Evolutionary conservation across 2,113 vertebrate species (phyloP).

Genomic region (Callochromis pleurospilus): DNA sequence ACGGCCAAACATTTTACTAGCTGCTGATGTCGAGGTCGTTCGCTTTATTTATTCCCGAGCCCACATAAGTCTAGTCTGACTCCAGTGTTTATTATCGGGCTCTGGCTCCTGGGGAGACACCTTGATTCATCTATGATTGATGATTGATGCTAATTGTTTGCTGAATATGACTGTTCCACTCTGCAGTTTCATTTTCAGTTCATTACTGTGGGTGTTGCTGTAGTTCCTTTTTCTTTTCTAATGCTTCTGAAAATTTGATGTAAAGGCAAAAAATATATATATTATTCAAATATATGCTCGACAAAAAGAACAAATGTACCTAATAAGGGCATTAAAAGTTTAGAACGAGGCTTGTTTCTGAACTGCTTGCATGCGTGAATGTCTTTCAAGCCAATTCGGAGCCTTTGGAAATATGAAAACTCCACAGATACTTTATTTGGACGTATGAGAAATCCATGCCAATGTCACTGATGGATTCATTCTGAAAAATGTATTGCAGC

Average conservation of each 20-base stretch:
- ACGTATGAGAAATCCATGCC: slow-evolving; percentile 27
- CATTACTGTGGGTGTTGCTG: neutral
- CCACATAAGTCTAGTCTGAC: slow-evolving; percentile 45
- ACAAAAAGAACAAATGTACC: neutral
- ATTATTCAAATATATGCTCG: neutral
- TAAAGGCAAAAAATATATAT: neutral
- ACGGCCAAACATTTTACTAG: slow-evolving; percentile 48
- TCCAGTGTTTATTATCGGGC: slow-evolving; percentile 44
- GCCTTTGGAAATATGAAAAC: neutral
- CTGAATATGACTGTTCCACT: slow-evolving; percentile 9
- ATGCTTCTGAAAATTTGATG: neutral
- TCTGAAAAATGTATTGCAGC: slow-evolving; percentile 39
- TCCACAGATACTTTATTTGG: slow-evolving; percentile 10
- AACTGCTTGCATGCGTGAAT: neutral
- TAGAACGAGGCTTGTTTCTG: neutral
- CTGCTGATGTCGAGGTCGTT: slow-evolving; percentile 51
- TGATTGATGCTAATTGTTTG: slow-evolving; percentile 14
- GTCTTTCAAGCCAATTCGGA: neutral
- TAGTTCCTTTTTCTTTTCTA: neutral
- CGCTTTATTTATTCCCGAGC: slow-evolving; percentile 60
- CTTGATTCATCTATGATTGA: slow-evolving; percentile 35
- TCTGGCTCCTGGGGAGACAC: slow-evolving; percentile 21
- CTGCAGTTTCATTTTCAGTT: neutral
- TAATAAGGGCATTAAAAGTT: neutral
- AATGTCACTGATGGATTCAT: slow-evolving; percentile 35